Conservation (phyloP, 2,113 vertebrate species). For the Chloropsis cyanopogon region DNA sequence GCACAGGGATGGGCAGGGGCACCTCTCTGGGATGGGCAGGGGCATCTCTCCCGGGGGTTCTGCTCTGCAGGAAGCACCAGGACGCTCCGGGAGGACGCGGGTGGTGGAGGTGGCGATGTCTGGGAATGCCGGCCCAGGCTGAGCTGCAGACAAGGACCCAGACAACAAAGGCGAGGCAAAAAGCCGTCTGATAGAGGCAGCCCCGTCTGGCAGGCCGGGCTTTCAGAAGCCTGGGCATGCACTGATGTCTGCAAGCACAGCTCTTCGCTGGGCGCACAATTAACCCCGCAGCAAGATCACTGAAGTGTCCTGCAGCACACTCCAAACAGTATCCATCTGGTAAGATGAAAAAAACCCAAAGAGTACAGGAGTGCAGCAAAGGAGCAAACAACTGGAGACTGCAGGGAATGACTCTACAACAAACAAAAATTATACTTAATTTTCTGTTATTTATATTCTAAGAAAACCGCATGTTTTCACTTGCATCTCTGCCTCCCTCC, state of each 20-base stretch:
- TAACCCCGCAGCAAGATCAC: neutral
- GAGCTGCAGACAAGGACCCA: constrained; percentile 39
- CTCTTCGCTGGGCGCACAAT: neutral
- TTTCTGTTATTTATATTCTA: constrained; percentile 15
- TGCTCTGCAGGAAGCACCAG: neutral
- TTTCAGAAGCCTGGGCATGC: neutral
- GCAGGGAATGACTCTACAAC: neutral
- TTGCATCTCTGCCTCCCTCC: constrained; percentile 3
- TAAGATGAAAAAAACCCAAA: neutral
- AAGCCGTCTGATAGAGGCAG: neutral
- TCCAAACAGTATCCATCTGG: neutral
- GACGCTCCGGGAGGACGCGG: neutral
- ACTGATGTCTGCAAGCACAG: neutral
- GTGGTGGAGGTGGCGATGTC: neutral
- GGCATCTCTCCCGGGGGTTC: neutral
- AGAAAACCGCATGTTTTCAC: constrained; percentile 17
- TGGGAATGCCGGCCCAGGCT: neutral
- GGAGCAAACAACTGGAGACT: neutral
- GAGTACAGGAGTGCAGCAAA: neutral
- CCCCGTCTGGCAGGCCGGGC: neutral
- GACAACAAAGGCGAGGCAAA: constrained; percentile 51
- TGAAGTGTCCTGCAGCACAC: neutral
- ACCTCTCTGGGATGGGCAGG: neutral
- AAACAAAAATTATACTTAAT: neutral
- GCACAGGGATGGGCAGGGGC: neutral